Base-by-base conservation (phyloP, 2,113 vertebrate species). In the Apteryx mantelli region DNA sequence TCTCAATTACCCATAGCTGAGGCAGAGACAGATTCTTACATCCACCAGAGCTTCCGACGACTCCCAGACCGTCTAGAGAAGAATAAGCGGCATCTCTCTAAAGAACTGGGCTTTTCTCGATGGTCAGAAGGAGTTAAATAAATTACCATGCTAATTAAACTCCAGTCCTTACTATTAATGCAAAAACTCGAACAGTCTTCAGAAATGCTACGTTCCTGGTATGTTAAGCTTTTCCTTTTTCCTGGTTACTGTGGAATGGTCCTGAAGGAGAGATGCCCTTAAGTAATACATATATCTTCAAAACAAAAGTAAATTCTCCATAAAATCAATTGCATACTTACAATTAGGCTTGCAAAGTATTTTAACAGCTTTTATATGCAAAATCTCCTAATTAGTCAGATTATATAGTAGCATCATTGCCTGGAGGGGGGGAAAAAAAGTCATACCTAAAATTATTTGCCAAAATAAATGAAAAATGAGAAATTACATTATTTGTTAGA, bases 381-480 rank as follows among this genome's bases (percentile, higher is more conserved):
- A 63, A 74, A 80, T 81, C 50, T 88, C 83, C 32, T 70, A 44
- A 88, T 83, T 74, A 88, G 58, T 15, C 60, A 56, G 1, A 0
- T 63, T 81, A 9, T 12, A 7, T 1, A 34, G 70, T 2, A 40
- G 68, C 71, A 42, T 53, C 3, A 1, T 58, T 53, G 65, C 83
- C 70, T 56, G 68, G 32, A 21, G 50, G 5, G 55, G 24, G 13
- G 42, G 42, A 22, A 19, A 56, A 68, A 50, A 88, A 95, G 64
- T 52, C 93, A 92, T 82, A 88, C 88, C 80, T 75, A 92, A 91
- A 90, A 90, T 77, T 70, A 73, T 97, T 89, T 80, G 44, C 53
- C 80, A 24, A 78, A 96, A 86, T 44, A 86, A 93, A 90, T 34
- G 58, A 85, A 56, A 36, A 28, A 36, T 7, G 6, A 50, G 68